Evolutionary conservation across 1,140 invertebrate species (phyloP), one percentile per base, ranked within the genome.

Genomic region (Drosophila parabipectinata): DNA sequence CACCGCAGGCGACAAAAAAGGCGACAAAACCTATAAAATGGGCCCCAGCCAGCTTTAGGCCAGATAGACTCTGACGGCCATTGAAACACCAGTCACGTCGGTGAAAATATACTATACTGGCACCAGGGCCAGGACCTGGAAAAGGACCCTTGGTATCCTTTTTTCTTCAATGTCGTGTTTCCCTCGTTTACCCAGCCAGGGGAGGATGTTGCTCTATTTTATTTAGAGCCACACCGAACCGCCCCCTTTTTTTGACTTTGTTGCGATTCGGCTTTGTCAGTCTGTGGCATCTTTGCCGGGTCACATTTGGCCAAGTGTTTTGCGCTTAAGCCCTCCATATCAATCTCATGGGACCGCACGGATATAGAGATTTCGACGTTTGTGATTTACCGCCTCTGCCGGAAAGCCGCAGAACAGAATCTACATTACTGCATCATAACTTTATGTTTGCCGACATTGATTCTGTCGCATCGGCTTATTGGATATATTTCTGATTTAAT

Each of bases 231-330:
- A 45, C 41, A 53, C 28, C 51, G 67, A 59, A 52, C 72, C 71
- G 71, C 64, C 66, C 64, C 66, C 54, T 56, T 64, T 60, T 48
- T 62, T 51, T 71, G 67, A 72, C 78, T 75, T 79, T 77, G 81
- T 62, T 79, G 60, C 56, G 63, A 64, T 79, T 66, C 12, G 66
- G 83, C 64, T 81, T 69, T 81, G 78, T 63, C 63, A 62, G 51
- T 47, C 44, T 21, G 44, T 10, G 58, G 50, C 18, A 41, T 56
- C 57, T 60, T 56, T 34, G 52, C 51, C 28, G 57, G 84, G 83
- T 83, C 83, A 88, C 83, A 87, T 87, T 87, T 87, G 83, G 83
- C 83, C 83, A 87, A 87, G 83, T 88, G 83, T 87, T 87, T 87
- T 88, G 63, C 76, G 75, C 83, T 79, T 87, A 87, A 87, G 83